phyloP scores from a whole-genome alignment of 2,888 invertebrate genomes.

The Leptodirus hochenwartii region DNA sequence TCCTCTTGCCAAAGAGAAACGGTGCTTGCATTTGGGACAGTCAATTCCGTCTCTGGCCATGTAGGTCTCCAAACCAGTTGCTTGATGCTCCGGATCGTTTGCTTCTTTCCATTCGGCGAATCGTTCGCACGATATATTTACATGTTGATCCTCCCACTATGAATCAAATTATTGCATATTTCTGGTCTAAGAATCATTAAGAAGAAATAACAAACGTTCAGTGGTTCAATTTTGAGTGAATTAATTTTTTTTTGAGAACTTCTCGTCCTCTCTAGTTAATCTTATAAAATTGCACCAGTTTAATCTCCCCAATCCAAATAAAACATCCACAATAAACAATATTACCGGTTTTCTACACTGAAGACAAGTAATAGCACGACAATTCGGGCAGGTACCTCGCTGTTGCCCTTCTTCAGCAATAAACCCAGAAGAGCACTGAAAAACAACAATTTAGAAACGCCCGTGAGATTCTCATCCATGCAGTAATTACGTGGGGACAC shows the following conservation, averaged over 20 bases:
- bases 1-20: slow-evolving; percentile 74
- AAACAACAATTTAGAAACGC: too few species aligned
- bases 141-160: slow-evolving; percentile 86
- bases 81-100: slow-evolving; percentile 78
- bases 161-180: slow-evolving; percentile 14
- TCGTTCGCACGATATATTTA: slow-evolving; percentile 70
- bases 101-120: slow-evolving; percentile 74
- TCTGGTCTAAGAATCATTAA: background rate
- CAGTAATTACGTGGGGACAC: slow-evolving; percentile 58
- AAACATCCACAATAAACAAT: too few species aligned
- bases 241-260: too few species aligned
- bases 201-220: too few species aligned
- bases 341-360: slow-evolving; percentile 69
- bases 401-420: slow-evolving; percentile 78
- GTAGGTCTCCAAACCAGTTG: slow-evolving; percentile 68
- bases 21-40: slow-evolving; percentile 84
- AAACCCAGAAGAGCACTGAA: slow-evolving; percentile 82
- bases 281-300: too few species aligned
- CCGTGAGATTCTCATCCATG: slow-evolving; percentile 3
- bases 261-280: too few species aligned
- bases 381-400: slow-evolving; percentile 78
- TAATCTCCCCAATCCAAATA: too few species aligned
- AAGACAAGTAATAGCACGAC: slow-evolving; percentile 82
- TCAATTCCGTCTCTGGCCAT: slow-evolving; percentile 82
- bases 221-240: too few species aligned